Evolutionary conservation across 2,888 invertebrate genomes (phyloP).

Genomic region (Nephrotoma guestfalica): DNA sequence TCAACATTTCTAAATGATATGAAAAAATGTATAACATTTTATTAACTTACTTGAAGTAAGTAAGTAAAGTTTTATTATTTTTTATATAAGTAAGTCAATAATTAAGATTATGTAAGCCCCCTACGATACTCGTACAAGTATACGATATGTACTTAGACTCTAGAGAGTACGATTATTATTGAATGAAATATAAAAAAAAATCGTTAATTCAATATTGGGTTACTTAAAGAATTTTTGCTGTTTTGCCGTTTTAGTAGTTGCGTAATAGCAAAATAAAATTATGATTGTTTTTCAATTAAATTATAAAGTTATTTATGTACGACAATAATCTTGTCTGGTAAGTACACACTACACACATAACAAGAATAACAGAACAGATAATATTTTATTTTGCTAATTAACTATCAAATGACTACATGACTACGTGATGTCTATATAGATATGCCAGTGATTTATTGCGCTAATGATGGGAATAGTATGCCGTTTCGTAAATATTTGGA

Average conservation of each 20-base stretch:
- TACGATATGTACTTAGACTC: neutral
- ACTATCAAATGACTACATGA: neutral
- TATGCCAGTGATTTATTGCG: neutral
- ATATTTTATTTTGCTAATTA: neutral
- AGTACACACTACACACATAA: neutral
- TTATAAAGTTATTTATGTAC: neutral
- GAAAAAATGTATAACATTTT: neutral
- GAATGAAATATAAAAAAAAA: neutral
- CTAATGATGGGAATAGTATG: neutral
- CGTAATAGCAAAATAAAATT: neutral
- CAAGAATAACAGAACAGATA: neutral
- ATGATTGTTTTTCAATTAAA: neutral
- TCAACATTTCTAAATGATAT: neutral
- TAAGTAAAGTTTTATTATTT: neutral
- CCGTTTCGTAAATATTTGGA: neutral
- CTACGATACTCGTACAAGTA: neutral
- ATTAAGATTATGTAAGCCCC: neutral
- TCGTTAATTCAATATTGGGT: neutral
- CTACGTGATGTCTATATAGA: neutral
- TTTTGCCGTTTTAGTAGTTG: neutral
- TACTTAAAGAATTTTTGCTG: neutral
- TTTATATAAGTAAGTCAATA: neutral
- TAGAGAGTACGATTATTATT: neutral
- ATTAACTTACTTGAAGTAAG: neutral
- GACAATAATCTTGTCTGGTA: neutral